Evolutionary conservation across 1,140 invertebrate genomes (phyloP), one percentile per base, ranked within the genome.

Genomic region (Drosophila arizonae): DNA sequence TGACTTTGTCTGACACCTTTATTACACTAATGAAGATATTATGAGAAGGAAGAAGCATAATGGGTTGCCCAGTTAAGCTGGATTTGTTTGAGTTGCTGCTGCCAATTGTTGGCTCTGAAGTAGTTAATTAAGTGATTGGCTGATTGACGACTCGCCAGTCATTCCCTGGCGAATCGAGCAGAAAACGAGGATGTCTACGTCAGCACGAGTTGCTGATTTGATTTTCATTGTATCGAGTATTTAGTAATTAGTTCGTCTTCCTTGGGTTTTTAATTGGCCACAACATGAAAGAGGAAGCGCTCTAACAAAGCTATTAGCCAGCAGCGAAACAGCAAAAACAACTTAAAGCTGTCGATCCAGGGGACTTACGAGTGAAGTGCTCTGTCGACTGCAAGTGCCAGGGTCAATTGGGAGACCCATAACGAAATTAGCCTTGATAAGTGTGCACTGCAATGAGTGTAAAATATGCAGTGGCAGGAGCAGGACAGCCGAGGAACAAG

Each of bases 71-170:
- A 68, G 54, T 46, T 63, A 28, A n/a, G 4, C n/a, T 21, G 21
- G 45, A 30, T 61, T 78, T 79, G 61, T 66, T 69, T 26, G 51
- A 73, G 67, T 57, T 67, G 51, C 60, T 63, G 56, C 67, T 72
- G 45, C 17, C 43, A 43, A 58, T 72, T 63, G 69, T 78, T 63
- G 72, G 60, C 72, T 67, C 61, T 79, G 76, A 82, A 86, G 82
- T 77, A 73, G 84, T 79, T 86, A 85, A 86, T 86, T 86, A 87
- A 86, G 82, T 81, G 81, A 86, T 86, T 86, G 78, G 66, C 77
- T 87, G 82, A 87, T 87, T 87, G 82, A 87, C 81, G 76, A 63
- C 43, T 28, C 21, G 41, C 6, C 64, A 57, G 60, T 43, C 43
- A 41, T 13, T 11, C 43, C 36, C 45, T 36, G 36, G 52, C 46